These are phyloP conservation scores for Athalia cordata DNA, from an alignment of 2,888 invertebrate genomes.

Conservation along the genomic window DNA sequence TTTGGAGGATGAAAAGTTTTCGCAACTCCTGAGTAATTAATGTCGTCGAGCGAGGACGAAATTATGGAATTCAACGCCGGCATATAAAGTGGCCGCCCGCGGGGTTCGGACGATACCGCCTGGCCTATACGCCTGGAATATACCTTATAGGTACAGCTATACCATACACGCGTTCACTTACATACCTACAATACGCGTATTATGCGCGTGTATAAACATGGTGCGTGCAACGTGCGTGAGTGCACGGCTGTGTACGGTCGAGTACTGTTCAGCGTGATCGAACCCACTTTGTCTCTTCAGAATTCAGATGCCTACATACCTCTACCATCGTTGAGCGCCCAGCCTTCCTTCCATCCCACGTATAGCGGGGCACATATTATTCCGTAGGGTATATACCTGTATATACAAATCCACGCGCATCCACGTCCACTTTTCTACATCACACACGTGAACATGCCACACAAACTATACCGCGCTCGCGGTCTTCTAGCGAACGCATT, in stretches of 20 bases:
- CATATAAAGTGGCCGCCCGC: conserved; percentile 43
- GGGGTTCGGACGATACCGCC: conserved; percentile 21
- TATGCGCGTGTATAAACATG: neutral
- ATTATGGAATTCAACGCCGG: conserved; percentile 37
- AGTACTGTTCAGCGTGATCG: conserved; percentile 41
- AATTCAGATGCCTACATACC: conserved; percentile 56
- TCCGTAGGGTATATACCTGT: conserved; percentile 3
- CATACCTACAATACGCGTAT: no score
- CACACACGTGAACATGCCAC: conserved; percentile 12
- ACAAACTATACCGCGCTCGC: conserved; percentile 30
- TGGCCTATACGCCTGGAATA: neutral
- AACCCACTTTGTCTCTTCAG: conserved; percentile 56
- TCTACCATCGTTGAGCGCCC: conserved; percentile 46
- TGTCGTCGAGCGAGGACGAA: conserved; percentile 31
- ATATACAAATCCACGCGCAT: conserved; percentile 35
- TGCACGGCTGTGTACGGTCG: neutral
- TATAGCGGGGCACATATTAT: conserved; percentile 31
- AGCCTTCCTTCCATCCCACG: conserved; percentile 53
- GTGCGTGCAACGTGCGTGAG: neutral
- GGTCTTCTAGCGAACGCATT: conserved; percentile 47
- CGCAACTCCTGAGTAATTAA: conserved; percentile 14
- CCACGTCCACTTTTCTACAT: conserved; percentile 23
- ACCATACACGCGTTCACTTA: no score
- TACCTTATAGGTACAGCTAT: neutral
- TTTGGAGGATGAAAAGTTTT: conserved; percentile 14